Percentiles rank a stretch among this genome's conserved stretches.
Evolutionary conservation across 1,140 invertebrate genomes (phyloP).

Genomic region (Dendrolimus punctatus): DNA sequence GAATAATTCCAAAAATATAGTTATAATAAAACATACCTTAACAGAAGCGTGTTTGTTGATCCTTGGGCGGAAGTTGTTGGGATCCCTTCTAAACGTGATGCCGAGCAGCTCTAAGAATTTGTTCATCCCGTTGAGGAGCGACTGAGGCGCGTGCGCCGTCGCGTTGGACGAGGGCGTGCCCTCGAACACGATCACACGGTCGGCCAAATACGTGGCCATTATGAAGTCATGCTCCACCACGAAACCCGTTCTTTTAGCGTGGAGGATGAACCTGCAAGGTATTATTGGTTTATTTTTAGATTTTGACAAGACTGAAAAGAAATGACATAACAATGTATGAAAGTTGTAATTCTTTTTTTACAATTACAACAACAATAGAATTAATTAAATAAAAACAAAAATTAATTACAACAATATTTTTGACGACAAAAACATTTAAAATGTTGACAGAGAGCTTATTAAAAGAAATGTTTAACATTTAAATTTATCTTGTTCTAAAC

Average conservation of each 20-base stretch:
- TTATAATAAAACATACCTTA: slow-evolving; percentile 75
- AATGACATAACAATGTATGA: no score
- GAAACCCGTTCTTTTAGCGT: slow-evolving; percentile 99
- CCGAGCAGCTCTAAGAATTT: slow-evolving; percentile 96
- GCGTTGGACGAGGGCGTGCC: slow-evolving; percentile 92
- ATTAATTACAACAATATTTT: no score
- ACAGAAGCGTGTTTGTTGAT: slow-evolving; percentile 98
- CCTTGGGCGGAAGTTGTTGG: slow-evolving; percentile 97
- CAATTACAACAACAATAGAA: no score
- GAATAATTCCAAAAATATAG: neutral
- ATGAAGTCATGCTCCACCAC: slow-evolving; percentile 99
- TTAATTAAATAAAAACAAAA: no score
- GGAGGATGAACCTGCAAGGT: slow-evolving; percentile 92
- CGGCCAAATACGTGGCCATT: slow-evolving; percentile 99
- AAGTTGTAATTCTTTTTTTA: no score
- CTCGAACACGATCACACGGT: slow-evolving; percentile 99
- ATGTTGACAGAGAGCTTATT: no score
- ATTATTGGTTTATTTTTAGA: no score
- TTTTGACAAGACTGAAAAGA: no score
- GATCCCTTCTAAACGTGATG: slow-evolving; percentile 98
- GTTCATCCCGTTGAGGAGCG: slow-evolving; percentile 98
- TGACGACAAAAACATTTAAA: no score
- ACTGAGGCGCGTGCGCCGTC: slow-evolving; percentile 93
- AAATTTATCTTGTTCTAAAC: no score
- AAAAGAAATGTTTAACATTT: no score